Conservation (phyloP, 1,140 invertebrate species). For the Drosophila pruinosa region DNA sequence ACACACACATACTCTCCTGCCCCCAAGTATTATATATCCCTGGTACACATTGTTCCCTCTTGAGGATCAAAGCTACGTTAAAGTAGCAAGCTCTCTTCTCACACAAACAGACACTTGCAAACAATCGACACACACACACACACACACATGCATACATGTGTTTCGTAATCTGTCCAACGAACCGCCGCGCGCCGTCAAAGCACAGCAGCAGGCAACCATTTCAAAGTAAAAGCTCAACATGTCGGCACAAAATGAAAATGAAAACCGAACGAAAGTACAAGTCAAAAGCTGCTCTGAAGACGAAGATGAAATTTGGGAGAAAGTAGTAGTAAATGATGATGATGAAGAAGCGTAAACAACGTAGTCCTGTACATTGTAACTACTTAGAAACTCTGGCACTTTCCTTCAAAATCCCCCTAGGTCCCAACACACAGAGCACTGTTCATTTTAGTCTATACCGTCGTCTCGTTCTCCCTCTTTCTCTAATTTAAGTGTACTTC, state of each 20-base stretch:
- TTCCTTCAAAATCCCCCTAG: not conserved
- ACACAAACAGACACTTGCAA: too few species aligned
- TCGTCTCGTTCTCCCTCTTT: slow-evolving; percentile 5
- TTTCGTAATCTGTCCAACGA: not conserved
- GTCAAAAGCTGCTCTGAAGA: slow-evolving; percentile 31
- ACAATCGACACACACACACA: not conserved
- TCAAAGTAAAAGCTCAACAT: slow-evolving; percentile 81
- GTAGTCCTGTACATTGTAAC: slow-evolving; percentile 70
- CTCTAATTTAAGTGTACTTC: slow-evolving; percentile 15
- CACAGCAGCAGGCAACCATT: slow-evolving; percentile 71
- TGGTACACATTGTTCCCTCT: not conserved
- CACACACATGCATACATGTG: not conserved
- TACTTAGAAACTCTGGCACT: slow-evolving; percentile 40
- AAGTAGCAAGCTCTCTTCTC: slow-evolving; percentile 14
- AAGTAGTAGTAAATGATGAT: not conserved
- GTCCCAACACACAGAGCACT: slow-evolving; percentile 17
- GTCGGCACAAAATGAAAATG: slow-evolving; percentile 56
- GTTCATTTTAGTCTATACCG: slow-evolving; percentile 23
- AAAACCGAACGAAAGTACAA: slow-evolving; percentile 68
- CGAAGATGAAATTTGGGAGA: slow-evolving; percentile 20
- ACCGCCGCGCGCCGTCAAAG: slow-evolving; percentile 27
- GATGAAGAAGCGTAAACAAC: slow-evolving; percentile 34
- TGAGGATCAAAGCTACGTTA: slow-evolving; percentile 32
- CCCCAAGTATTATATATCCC: too few species aligned
- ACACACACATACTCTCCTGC: too few species aligned